phyloP scores from a whole-genome alignment of 2,888 invertebrate species.

The Leptodirus hochenwartii region DNA sequence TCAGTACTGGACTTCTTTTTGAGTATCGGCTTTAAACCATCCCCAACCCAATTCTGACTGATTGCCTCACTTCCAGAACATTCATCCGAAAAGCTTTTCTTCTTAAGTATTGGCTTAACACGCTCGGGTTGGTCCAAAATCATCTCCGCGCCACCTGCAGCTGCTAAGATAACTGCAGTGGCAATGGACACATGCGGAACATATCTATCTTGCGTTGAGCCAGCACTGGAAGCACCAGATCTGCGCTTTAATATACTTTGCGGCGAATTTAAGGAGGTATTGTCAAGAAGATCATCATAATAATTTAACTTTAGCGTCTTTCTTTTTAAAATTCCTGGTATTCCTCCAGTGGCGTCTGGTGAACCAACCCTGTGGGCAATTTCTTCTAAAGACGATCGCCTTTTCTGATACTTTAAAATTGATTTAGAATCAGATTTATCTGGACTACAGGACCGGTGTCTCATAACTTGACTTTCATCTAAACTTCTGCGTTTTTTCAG shows the following conservation, averaged over 20 bases:
- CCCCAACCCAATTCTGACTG: constrained; percentile 15
- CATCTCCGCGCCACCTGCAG: constrained; percentile 36
- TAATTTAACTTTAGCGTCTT: constrained; percentile 40
- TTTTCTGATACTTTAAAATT: constrained; percentile 42
- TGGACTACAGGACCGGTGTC: constrained; percentile 50
- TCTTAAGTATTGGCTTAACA: constrained; percentile 65
- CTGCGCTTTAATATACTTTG: constrained; percentile 68
- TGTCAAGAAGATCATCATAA: constrained; percentile 39
- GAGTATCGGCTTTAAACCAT: constrained; percentile 55
- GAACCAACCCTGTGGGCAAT: constrained; percentile 28
- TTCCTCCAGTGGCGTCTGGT: constrained; percentile 13
- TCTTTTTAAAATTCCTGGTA: constrained; percentile 49
- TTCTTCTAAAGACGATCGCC: constrained; percentile 53
- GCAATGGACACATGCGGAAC: constrained; percentile 49
- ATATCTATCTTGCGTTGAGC: constrained; percentile 38
- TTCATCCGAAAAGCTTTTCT: constrained; percentile 60
- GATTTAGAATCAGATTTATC: constrained; percentile 45
- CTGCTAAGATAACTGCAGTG: constrained; percentile 45
- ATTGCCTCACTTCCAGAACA: constrained; percentile 33
- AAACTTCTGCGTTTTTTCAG: constrained; percentile 68
- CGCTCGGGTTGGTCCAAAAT: constrained; percentile 22
- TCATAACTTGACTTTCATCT: constrained; percentile 56
- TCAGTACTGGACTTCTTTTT: constrained; percentile 73
- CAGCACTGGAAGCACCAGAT: constrained; percentile 41
- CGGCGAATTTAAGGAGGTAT: constrained; percentile 40